Evolutionary conservation across 2,888 invertebrate species (phyloP).

Genomic region (Apamea anceps): DNA sequence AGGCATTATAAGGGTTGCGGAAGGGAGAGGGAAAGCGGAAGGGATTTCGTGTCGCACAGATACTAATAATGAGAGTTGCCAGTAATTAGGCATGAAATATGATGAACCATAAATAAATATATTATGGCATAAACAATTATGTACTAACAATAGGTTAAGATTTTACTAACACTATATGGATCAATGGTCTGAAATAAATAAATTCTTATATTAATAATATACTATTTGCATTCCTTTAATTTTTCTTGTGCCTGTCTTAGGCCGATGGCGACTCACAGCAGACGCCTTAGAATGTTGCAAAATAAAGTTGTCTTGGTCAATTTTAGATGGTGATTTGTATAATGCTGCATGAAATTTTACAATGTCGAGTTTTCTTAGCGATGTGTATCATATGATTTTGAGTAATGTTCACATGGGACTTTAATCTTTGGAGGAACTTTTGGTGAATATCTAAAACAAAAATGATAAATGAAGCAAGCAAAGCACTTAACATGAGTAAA

Average conservation of each 20-base stretch:
- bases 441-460: slow-evolving; percentile 48
- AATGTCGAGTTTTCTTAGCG: slow-evolving; percentile 46
- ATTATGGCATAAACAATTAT: too few species aligned
- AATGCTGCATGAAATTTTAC: slow-evolving; percentile 49
- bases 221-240: slow-evolving; percentile 46
- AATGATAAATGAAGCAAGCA: slow-evolving; percentile 40
- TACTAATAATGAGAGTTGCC: too few species aligned
- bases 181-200: too few species aligned
- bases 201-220: too few species aligned
- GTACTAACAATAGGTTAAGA: too few species aligned
- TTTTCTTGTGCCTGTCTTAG: slow-evolving; percentile 41
- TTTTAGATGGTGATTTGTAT: slow-evolving; percentile 51
- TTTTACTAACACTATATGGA: too few species aligned
- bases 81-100: too few species aligned
- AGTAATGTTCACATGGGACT: slow-evolving; percentile 44
- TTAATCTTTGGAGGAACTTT: slow-evolving; percentile 46
- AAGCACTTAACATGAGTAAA: slow-evolving; percentile 45
- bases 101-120: too few species aligned
- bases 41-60: too few species aligned
- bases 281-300: slow-evolving; percentile 34
- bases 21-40: too few species aligned
- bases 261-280: slow-evolving; percentile 37
- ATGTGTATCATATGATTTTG: slow-evolving; percentile 52
- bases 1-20: too few species aligned
- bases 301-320: slow-evolving; percentile 56